These are phyloP conservation scores for Spodoptera litura DNA, from an alignment of 1,140 invertebrate genomes.

Conservation along the genomic window DNA sequence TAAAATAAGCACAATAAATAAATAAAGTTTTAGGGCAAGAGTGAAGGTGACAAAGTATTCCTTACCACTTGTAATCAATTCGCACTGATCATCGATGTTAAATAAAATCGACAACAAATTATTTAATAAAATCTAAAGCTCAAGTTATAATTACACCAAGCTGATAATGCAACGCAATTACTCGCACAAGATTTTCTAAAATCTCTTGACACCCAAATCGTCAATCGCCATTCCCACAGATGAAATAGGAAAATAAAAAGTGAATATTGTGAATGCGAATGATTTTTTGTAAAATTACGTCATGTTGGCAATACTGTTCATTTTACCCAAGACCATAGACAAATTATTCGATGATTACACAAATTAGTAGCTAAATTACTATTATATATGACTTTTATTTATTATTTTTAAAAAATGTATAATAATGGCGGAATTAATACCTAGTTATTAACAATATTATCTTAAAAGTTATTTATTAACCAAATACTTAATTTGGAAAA, in stretches of 20 bases:
- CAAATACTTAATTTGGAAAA: too few species aligned
- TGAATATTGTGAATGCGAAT: too few species aligned
- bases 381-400: too few species aligned
- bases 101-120: slow-evolving; percentile 36
- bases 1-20: slow-evolving; percentile 54
- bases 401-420: too few species aligned
- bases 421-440: too few species aligned
- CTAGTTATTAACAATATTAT: too few species aligned
- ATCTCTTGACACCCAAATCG: slow-evolving; percentile 44
- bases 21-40: slow-evolving; percentile 59
- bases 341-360: too few species aligned
- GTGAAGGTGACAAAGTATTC: slow-evolving; percentile 60
- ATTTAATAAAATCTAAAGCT: slow-evolving; percentile 12
- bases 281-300: neutral
- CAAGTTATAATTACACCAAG: slow-evolving; percentile 8
- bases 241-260: neutral
- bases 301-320: neutral
- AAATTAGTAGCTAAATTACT: too few species aligned
- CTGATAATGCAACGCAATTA: slow-evolving; percentile 30
- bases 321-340: too few species aligned
- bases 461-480: too few species aligned
- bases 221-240: slow-evolving; percentile 46
- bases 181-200: slow-evolving; percentile 44
- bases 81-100: slow-evolving; percentile 53
- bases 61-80: slow-evolving; percentile 56